These are phyloP conservation scores for Phataginus tricuspis DNA, from an alignment of 2,797 vertebrate genomes.

Conservation along the genomic window DNA sequence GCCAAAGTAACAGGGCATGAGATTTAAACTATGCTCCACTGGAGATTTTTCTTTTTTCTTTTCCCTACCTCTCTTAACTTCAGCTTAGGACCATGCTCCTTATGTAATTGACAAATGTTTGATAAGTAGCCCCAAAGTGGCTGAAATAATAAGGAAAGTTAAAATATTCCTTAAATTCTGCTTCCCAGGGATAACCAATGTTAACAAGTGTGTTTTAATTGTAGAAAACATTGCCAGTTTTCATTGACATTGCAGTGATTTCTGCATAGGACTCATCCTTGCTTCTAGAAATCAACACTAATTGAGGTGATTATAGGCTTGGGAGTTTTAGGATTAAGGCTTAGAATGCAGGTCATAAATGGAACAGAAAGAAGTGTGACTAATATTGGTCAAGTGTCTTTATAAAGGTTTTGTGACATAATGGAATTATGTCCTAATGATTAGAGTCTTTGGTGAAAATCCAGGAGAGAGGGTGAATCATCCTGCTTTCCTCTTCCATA, in stretches of 20 bases:
- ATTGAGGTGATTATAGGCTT: neutral
- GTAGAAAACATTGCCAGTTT: neutral
- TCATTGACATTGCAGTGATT: conserved; percentile 4
- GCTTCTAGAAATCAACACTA: neutral
- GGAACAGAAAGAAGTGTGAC: conserved; percentile 21
- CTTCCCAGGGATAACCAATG: neutral
- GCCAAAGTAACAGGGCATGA: neutral
- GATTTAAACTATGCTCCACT: neutral
- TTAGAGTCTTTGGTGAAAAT: conserved; percentile 7
- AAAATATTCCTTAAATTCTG: neutral
- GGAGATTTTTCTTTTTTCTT: neutral
- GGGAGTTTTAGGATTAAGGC: conserved; percentile 20
- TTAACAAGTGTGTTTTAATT: conserved; percentile 22
- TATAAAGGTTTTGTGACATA: neutral
- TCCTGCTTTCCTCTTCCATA: neutral
- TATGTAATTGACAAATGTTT: neutral
- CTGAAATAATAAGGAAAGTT: conserved; percentile 16
- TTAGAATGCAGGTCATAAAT: conserved; percentile 13
- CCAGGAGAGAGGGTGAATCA: conserved; percentile 28
- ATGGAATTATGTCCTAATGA: conserved; percentile 2
- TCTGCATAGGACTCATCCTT: neutral
- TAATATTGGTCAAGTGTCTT: conserved; percentile 37
- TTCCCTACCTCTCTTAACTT: neutral
- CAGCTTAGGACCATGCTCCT: neutral
- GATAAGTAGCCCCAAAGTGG: neutral